A percentile compares a stretch with the other conserved stretches of the same genome.
Conservation (phyloP, 2,113 vertebrate genomes). For the Pithys albifrons region DNA sequence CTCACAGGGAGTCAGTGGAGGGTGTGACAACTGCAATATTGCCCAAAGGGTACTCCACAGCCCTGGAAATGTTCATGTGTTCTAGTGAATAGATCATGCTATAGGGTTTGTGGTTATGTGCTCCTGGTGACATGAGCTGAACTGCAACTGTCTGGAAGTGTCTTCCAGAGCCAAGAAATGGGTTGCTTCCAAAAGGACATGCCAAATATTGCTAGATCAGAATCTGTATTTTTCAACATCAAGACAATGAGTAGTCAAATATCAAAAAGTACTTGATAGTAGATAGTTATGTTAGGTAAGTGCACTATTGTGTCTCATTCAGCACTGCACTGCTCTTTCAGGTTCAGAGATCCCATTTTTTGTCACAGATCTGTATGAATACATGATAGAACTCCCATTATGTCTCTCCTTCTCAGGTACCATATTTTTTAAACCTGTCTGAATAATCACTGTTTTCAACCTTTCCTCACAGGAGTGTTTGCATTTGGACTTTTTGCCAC, state of each 20-base stretch:
- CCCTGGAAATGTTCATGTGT: neutral
- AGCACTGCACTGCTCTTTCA: neutral
- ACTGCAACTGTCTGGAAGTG: neutral
- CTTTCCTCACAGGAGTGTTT: slow-evolving; percentile 87
- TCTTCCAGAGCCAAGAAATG: neutral
- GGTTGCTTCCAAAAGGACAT: neutral
- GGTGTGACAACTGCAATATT: neutral
- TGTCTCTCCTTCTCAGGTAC: neutral
- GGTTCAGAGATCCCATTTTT: neutral
- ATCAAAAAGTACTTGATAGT: neutral
- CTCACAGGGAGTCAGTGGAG: neutral
- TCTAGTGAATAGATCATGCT: neutral
- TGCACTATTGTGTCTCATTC: neutral
- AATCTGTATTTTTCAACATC: neutral
- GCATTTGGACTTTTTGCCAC: slow-evolving; percentile 98
- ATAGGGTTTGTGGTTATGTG: neutral
- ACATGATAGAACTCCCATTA: neutral
- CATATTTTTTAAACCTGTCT: neutral
- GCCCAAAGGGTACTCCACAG: neutral
- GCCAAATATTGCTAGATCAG: neutral
- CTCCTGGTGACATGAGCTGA: neutral
- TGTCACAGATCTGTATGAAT: neutral
- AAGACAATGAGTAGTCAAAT: neutral
- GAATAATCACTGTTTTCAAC: slow-evolving; percentile 7
- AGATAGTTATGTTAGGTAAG: neutral